phyloP scores from a whole-genome alignment of 92 coral and sea anemone species.

The Porites evermanni region DNA sequence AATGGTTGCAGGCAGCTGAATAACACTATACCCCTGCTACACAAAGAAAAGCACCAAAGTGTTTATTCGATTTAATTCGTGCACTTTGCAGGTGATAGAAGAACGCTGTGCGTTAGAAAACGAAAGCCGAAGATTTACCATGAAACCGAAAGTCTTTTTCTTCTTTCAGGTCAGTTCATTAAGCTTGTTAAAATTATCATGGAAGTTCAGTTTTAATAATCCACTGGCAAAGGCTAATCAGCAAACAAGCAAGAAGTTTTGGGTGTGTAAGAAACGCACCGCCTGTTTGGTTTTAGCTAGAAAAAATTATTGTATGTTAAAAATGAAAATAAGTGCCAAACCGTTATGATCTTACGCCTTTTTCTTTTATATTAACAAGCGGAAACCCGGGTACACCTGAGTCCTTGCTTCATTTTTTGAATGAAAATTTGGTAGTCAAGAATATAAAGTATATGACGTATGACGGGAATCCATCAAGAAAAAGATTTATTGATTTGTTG shows the following conservation, averaged over 20 bases:
- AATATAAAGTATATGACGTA: no score
- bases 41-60: conserved; percentile 27
- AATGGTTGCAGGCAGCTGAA: conserved; percentile 31
- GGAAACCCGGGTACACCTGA: no score
- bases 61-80: conserved; percentile 26
- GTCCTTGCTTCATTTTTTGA: no score
- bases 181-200: neutral
- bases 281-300: no score
- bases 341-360: no score
- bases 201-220: neutral
- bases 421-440: no score
- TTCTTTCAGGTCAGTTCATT: conserved; percentile 30
- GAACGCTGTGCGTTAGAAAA: neutral
- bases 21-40: neutral
- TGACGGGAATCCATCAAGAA: no score
- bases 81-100: conserved; percentile 1
- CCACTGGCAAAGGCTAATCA: neutral
- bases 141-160: conserved; percentile 1
- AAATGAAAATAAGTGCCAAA: no score
- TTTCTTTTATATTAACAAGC: no score
- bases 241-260: neutral
- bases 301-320: no score
- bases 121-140: neutral
- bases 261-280: neutral
- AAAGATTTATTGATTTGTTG: no score